Conservation (phyloP, 2,113 vertebrate species). For the Haliaeetus leucogaster region DNA sequence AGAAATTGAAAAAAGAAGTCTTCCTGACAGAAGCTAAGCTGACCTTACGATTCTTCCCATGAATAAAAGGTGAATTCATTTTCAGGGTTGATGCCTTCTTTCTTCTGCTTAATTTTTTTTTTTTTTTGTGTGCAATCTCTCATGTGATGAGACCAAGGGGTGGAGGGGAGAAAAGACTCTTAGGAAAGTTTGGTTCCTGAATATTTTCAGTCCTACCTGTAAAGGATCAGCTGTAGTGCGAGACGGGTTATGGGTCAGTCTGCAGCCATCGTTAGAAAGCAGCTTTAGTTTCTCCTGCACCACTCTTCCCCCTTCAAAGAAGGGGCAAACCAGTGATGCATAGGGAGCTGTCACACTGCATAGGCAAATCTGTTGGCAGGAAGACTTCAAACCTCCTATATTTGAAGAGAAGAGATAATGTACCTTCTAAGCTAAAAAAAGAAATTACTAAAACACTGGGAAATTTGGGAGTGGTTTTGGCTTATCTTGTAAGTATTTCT, state of each 20-base stretch:
- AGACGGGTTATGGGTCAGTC: not conserved
- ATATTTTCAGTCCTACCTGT: not conserved
- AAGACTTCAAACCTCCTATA: not conserved
- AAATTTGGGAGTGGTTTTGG: not conserved
- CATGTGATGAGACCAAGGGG: not conserved
- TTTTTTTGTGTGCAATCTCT: not conserved
- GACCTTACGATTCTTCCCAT: not conserved
- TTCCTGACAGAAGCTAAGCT: not conserved
- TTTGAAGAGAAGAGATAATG: not conserved
- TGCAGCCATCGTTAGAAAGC: not conserved
- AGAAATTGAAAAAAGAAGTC: not conserved
- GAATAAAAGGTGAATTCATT: not conserved
- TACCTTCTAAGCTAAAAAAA: not conserved
- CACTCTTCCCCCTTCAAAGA: not conserved
- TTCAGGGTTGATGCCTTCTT: not conserved
- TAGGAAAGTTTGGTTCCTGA: not conserved
- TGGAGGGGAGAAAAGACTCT: not conserved
- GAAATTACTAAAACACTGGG: not conserved
- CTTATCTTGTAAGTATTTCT: not conserved
- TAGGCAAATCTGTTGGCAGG: not conserved
- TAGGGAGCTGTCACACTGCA: too few species aligned
- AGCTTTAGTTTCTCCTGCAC: not conserved
- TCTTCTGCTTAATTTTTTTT: not conserved
- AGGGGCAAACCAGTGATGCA: not conserved
- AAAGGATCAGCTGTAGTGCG: not conserved